Base-by-base conservation (phyloP, 1,140 invertebrate genomes). In the Heliconius hermathena region DNA sequence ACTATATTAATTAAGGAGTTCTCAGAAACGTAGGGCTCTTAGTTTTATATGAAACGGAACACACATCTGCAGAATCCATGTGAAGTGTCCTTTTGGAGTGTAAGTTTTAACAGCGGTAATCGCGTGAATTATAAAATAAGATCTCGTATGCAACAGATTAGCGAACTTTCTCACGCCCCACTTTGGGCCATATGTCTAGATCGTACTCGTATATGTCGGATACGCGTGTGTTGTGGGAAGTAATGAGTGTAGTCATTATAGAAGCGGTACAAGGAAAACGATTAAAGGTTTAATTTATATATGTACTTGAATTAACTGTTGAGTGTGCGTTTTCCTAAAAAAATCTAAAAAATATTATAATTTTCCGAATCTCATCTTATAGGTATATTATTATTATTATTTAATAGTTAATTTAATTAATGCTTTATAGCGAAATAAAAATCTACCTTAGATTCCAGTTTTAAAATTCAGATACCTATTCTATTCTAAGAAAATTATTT, bases 131-230 rank as follows among this genome's bases (percentile, higher is more conserved):
- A 66, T 29, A 66, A 29, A 36, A 66, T 66, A 66, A 29, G 26
- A 66, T 66, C 60, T 66, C 60, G 60, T 66, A 66, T 66, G 60
- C 26, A 66, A 66, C 60, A 29, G 60, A 66, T 66, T 66, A 66
- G 60, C 60, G 60, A 66, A 66, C 26, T 66, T 66, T 66, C 60
- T 66, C 60, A 66, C 60, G 60, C 60, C n/a, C 60, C 60, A 66
- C 60, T 66, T 66, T 66, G n/a, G 22, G 60, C 26, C 60, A 66
- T 66, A 66, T 66, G 60, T 66, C 22, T 66, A 66, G 22, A 29
- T 66, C 16, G 60, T 66, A 16, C 6, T 26, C 41, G 9, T 29
- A 66, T 22, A 60, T 22, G 57, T 60, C 3, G 22, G 22, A 9
- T 26, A 29, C 8, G 54, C n/a, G 54, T 57, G 54, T 57, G 26